Evolutionary conservation across 2,113 vertebrate genomes (phyloP), one percentile per base, ranked within the genome.

Genomic region (Megaceryle torquata): DNA sequence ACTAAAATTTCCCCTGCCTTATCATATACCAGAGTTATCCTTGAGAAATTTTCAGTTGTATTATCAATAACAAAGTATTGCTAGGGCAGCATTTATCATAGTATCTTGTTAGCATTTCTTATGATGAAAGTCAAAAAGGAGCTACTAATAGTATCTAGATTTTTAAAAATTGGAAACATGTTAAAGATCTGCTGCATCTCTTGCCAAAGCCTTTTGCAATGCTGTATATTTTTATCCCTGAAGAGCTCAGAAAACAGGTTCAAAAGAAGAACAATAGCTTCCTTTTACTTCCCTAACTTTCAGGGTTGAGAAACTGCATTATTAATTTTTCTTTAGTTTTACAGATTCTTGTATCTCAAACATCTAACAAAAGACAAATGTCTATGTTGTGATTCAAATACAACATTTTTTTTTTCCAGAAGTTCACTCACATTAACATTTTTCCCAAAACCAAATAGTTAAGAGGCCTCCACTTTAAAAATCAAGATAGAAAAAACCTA

Each of bases 101-200:
- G 33, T 6, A 31, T 29, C 33, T 67, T 81, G 25, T 29, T 37
- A 7, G 50, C 35, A 76, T 61, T 88, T 33, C 48, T 71, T 21
- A 24, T 7, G 24, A 37, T 57, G 57, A 79, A 75, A 64, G 43
- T 29, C 6, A n/a, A 61, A 48, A 63, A 37, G 13, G 57, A 37
- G 4, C 53, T 15, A 13, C 46, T 25, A 28, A 51, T 57, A 63
- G 7, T 28, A 60, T 12, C 16, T 11, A 43, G 16, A 43, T 29
- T 13, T 19, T 61, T n/a, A 18, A 54, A 71, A 37, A 53, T 3
- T 54, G 16, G 13, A 33, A 65, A 41, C 5, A 22, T 0, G 0
- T 60, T 60, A 15, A 43, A 60, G 51, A 51, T 54, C 56, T 71
- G 29, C 63, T 76, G 63, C 39, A 70, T 65, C 65, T 92, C 10